A percentile compares a stretch with the other conserved stretches of the same genome.
Conservation (phyloP, 1,140 invertebrate species). For the Anoplophora glabripennis region DNA sequence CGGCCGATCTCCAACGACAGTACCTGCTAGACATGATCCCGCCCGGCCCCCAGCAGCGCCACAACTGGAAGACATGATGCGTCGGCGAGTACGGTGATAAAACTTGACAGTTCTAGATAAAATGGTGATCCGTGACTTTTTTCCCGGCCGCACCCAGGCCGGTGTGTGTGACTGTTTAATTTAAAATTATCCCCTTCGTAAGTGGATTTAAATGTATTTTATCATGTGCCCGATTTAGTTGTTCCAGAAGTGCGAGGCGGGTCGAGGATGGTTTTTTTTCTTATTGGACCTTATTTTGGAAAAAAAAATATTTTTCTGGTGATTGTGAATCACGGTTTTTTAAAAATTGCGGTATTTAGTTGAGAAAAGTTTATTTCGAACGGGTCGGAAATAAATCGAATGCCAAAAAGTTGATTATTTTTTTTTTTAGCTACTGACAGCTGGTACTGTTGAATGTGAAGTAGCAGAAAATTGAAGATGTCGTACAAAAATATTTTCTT, state of each 20-base stretch:
- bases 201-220: conserved; percentile 18
- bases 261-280: background rate
- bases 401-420: no score
- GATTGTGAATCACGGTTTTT: no score
- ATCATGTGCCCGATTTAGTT: conserved; percentile 9
- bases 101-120: conserved; percentile 15
- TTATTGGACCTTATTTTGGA: no score
- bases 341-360: background rate
- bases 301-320: no score
- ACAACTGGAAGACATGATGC: conserved; percentile 51
- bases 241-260: conserved; percentile 8
- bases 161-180: background rate
- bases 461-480: background rate
- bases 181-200: background rate
- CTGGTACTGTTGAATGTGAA: background rate
- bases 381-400: no score
- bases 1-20: conserved; percentile 88
- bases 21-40: conserved; percentile 96
- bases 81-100: conserved; percentile 10
- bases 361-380: no score
- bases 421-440: conserved; percentile 12
- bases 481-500: no score
- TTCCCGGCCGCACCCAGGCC: background rate
- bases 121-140: background rate
- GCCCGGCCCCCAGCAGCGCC: conserved; percentile 49